Conservation (phyloP, 2,888 invertebrate genomes). For the Apodemia zela region DNA sequence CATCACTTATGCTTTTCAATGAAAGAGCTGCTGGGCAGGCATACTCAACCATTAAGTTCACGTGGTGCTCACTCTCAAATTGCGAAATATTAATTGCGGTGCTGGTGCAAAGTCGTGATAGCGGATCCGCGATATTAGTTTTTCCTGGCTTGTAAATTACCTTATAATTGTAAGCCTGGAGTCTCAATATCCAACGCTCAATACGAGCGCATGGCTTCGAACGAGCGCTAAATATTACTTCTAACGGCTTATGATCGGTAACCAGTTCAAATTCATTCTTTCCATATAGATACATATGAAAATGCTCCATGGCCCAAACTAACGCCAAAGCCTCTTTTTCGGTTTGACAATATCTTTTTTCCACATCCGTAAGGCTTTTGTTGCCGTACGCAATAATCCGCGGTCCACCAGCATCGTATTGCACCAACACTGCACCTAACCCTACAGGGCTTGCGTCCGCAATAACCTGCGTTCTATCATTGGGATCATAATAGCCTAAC, state of each 20-base stretch:
- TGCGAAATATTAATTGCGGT: too few species aligned
- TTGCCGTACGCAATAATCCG: slow-evolving; percentile 10
- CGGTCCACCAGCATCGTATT: slow-evolving; percentile 14
- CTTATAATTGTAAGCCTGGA: slow-evolving; percentile 32
- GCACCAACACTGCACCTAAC: not conserved
- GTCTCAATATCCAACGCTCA: slow-evolving; percentile 34
- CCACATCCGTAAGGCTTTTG: slow-evolving; percentile 2
- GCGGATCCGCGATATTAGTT: slow-evolving; percentile 39
- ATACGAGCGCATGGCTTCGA: slow-evolving; percentile 37
- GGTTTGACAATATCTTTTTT: slow-evolving; percentile 13
- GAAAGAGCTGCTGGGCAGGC: too few species aligned
- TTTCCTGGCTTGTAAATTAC: slow-evolving; percentile 33
- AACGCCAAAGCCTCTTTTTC: slow-evolving; percentile 15
- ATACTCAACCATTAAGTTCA: too few species aligned
- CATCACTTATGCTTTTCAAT: too few species aligned
- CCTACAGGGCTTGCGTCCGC: not conserved
- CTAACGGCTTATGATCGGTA: too few species aligned
- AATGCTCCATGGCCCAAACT: not conserved
- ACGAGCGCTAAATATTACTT: too few species aligned
- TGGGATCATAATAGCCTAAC: not conserved
- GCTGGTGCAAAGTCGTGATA: slow-evolving; percentile 25
- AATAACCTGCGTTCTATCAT: slow-evolving; percentile 1
- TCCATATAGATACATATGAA: not conserved
- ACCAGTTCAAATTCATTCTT: not conserved
- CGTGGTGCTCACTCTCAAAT: too few species aligned